Base-by-base conservation (phyloP, 1,140 invertebrate species). In the Rhagoletis zephyria region DNA sequence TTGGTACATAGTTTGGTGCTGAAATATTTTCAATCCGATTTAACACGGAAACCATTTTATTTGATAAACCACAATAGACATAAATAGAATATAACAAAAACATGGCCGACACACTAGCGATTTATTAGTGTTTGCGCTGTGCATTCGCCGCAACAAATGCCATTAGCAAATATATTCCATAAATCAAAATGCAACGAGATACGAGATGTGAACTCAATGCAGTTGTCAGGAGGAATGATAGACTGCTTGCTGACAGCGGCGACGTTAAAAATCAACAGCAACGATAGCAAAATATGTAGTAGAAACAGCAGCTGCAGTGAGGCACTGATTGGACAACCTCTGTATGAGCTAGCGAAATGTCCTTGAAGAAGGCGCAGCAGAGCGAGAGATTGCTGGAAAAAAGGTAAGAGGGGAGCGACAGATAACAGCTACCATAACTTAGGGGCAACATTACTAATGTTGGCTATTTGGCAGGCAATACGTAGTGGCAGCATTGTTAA, bases 161-260 rank as follows among this genome's bases (percentile, higher is more conserved):
- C 74, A 81, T 81, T 81, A 56, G 74, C 74, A 81, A 81, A 81
- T 81, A 81, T 56, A 81, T 59, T 59, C 48, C 42, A 81, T 81
- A 81, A 81, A 81, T 81, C 74, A 81, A 81, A 81, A 59, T n/a
- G 48, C 74, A 9, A 19, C 74, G 48, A 81, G 19, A 19, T 81
- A 51, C 74, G 74, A 19, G 74, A 30, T 56, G 74, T 81, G 48
- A 56, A 81, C 48, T 81, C 74, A 81, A 81, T 81, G 74, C 74
- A 19, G 48, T 19, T 81, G 74, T 56, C 74, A 81, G 0, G 74
- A 5, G 48, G 19, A 1, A 81, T 81, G 74, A 81, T 81, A n/a
- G 19, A 81, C 48, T 81, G 74, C 51, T 19, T 56, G 48, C 9
- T 56, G 42, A 56, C 51, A 59, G 74, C n/a, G n/a, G n/a, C 64